Percentiles rank a stretch among this genome's conserved stretches.
Conservation (phyloP, 2,888 invertebrate genomes). For the Pterostichus niger region DNA sequence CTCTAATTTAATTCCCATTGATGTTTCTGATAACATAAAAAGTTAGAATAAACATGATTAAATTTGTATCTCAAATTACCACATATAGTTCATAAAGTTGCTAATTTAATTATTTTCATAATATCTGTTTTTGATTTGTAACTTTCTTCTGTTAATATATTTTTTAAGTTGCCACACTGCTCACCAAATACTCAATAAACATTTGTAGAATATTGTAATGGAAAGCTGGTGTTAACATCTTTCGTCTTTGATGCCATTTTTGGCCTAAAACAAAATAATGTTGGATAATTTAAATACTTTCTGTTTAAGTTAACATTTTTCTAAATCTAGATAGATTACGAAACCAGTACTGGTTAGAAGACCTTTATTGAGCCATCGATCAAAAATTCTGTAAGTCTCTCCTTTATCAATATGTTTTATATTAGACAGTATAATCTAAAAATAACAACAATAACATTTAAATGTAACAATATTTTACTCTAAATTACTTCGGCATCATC, state of each 20-base stretch:
- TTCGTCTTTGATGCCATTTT: slow-evolving; percentile 82
- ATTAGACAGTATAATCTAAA: slow-evolving; percentile 73
- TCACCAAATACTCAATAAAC: slow-evolving; percentile 76
- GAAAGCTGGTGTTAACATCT: slow-evolving; percentile 82
- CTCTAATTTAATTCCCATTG: slow-evolving; percentile 84
- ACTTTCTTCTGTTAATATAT: slow-evolving; percentile 71
- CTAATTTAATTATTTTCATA: slow-evolving; percentile 79
- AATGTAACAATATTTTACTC: not conserved
- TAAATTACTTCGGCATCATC: slow-evolving; percentile 53
- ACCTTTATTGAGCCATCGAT: slow-evolving; percentile 75
- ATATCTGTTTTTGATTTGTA: slow-evolving; percentile 77
- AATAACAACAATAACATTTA: not conserved
- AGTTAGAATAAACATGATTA: slow-evolving; percentile 12
- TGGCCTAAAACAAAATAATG: slow-evolving; percentile 69
- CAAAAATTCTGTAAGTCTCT: slow-evolving; percentile 71
- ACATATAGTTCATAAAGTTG: slow-evolving; percentile 84
- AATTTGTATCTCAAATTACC: slow-evolving; percentile 77
- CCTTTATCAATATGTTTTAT: slow-evolving; percentile 73
- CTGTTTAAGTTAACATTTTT: not conserved
- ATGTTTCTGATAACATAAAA: slow-evolving; percentile 78
- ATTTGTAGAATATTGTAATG: slow-evolving; percentile 82
- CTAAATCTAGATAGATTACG: not conserved
- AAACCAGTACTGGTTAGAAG: slow-evolving; percentile 75
- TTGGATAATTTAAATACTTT: not conserved
- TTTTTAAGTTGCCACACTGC: slow-evolving; percentile 75